Evolutionary conservation across 1,140 invertebrate species (phyloP), one percentile per base, ranked within the genome.

Genomic region (Heliconius hermathena): DNA sequence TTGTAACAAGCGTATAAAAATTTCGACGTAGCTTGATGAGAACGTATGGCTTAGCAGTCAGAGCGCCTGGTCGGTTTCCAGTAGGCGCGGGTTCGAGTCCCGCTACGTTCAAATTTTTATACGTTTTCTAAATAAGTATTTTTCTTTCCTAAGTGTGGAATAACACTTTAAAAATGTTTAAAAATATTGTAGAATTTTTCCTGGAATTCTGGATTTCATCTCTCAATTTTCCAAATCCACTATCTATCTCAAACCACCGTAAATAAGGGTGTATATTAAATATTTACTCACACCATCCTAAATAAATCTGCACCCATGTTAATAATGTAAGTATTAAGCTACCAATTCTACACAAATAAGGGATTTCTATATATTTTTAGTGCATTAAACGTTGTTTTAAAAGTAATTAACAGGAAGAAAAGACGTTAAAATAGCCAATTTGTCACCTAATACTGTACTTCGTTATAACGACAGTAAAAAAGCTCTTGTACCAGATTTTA

Each of bases 291-390:
- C 18, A 76, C 60, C 8, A 36, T 13, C 79, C 26, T 57, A 33
- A 33, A 70, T 78, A 80, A 83, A 83, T 83, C 79, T 80, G 73
- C 66, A 73, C 70, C 73, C 54, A 52, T 54, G 74, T 81, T 79
- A 76, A 81, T 81, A 78, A 83, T 80, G 36, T 29, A 80, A 60
- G 6, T 36, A 36, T 57, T 36, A 66, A 13, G 60, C 60, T 29
- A 73, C 20, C 20, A 70, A 70, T 78, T 78, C 52, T 57, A 9
- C 22, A 46, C 11, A 33, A 78, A 66, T 57, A 29, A 26, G 26
- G 1, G 1, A 66, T 66, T 8, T 22, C 0, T 57, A 57, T 52
- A 20, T 52, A 52, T 46, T 11, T 46, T 46, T 46, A 52, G 33
- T 33, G 1, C 49, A 5, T 22, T 57, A 57, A 5, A 57, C n/a